Percentiles rank a stretch among this genome's conserved stretches.
phyloP scores from a whole-genome alignment of 1,140 invertebrate genomes.

The Sinella curviseta region DNA sequence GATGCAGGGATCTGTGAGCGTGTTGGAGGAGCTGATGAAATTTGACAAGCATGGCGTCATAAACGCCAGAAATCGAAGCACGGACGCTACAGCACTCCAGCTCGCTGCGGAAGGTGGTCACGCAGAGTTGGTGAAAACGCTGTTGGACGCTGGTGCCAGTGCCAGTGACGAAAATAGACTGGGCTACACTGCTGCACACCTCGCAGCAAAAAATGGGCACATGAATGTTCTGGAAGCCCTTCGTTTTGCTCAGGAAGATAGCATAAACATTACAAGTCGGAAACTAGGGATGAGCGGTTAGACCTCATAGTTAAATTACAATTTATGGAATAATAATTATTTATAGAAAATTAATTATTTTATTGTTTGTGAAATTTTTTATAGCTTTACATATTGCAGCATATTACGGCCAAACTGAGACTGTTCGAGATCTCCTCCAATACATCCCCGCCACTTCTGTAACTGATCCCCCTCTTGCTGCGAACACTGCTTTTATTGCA shows the following conservation, averaged over 20 bases:
- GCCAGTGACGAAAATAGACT: slow-evolving; percentile 93
- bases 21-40: slow-evolving; percentile 97
- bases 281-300: slow-evolving; percentile 94
- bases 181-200: slow-evolving; percentile 90
- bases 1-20: slow-evolving; percentile 93
- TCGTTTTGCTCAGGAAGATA: slow-evolving; percentile 69
- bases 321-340: no score
- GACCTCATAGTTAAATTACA: no score
- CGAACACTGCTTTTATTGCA: slow-evolving; percentile 64
- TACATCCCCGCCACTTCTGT: slow-evolving; percentile 91
- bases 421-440: slow-evolving; percentile 87
- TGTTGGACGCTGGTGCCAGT: slow-evolving; percentile 91
- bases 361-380: no score
- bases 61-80: slow-evolving; percentile 88
- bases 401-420: slow-evolving; percentile 95
- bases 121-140: slow-evolving; percentile 76
- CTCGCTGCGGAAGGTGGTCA: slow-evolving; percentile 93
- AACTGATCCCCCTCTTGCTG: slow-evolving; percentile 83
- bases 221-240: slow-evolving; percentile 90
- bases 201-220: slow-evolving; percentile 93
- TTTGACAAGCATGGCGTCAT: slow-evolving; percentile 94
- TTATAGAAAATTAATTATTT: no score
- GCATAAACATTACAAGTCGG: slow-evolving; percentile 82
- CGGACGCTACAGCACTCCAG: slow-evolving; percentile 93
- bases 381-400: slow-evolving; percentile 95